phyloP scores from a whole-genome alignment of 2,888 invertebrate species.

The Ectemnius continuus region DNA sequence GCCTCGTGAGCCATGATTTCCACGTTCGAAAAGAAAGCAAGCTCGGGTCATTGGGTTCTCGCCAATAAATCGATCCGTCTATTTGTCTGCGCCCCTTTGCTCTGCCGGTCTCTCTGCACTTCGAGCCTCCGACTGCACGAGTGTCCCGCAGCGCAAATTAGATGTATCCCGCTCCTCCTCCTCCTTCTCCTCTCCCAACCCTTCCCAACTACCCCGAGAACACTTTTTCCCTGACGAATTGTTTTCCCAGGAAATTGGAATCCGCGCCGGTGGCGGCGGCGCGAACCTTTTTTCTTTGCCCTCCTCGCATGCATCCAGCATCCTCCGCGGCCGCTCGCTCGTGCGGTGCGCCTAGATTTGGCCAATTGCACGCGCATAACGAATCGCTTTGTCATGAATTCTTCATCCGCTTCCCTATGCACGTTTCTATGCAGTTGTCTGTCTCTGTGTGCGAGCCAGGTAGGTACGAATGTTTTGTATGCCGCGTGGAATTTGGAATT shows the following conservation, averaged over 20 bases:
- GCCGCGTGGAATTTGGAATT: too few species aligned
- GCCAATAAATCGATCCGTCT: conserved; percentile 46
- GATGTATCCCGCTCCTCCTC: conserved; percentile 17
- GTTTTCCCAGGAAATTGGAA: conserved; percentile 22
- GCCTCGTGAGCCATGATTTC: conserved; percentile 13
- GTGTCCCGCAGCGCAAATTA: conserved; percentile 26
- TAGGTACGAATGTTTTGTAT: too few species aligned
- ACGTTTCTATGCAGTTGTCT: too few species aligned
- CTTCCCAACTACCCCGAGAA: neutral
- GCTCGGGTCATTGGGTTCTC: conserved; percentile 25
- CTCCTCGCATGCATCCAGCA: too few species aligned
- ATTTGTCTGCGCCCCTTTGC: conserved; percentile 36
- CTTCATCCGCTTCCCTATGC: too few species aligned
- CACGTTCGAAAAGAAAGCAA: conserved; percentile 23
- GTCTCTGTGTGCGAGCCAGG: too few species aligned
- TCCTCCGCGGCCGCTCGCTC: too few species aligned
- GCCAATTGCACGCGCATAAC: conserved; percentile 3
- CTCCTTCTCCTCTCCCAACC: too few species aligned
- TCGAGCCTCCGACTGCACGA: neutral
- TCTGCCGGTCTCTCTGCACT: conserved; percentile 5
- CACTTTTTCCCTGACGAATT: conserved; percentile 15
- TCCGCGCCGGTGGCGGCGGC: neutral
- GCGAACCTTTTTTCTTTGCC: neutral
- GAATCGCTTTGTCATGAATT: neutral
- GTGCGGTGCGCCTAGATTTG: neutral